Conservation (phyloP, 2,888 invertebrate species). For the Leucophora obtusa region DNA sequence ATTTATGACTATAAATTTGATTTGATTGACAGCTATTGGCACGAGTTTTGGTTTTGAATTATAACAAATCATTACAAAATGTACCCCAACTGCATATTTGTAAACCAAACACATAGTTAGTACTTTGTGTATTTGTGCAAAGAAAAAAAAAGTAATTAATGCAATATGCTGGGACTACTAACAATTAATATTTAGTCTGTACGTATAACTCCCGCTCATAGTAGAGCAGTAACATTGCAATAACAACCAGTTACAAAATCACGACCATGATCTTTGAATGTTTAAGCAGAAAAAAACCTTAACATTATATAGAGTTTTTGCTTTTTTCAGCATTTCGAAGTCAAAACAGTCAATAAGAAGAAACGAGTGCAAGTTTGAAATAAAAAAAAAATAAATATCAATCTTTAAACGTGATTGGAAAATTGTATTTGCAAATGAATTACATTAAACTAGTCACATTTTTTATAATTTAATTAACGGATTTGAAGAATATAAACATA, state of each 20-base stretch:
- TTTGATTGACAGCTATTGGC: constrained; percentile 61
- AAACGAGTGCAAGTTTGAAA: constrained; percentile 14
- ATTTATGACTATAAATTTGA: constrained; percentile 24
- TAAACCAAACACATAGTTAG: constrained; percentile 5
- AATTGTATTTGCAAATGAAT: constrained; percentile 19
- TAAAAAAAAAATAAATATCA: constrained; percentile 50
- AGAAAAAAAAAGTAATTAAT: neutral
- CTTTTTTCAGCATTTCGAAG: constrained; percentile 10
- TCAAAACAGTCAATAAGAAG: constrained; percentile 33
- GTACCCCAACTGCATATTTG: constrained; percentile 33
- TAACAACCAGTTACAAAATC: constrained; percentile 51
- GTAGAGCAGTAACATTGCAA: constrained; percentile 13
- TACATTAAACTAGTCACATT: neutral
- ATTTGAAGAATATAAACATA: too few relatives aligned
- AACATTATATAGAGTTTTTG: constrained; percentile 48
- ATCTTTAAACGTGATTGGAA: constrained; percentile 39
- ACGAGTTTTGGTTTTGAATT: constrained; percentile 56
- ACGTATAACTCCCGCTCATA: neutral
- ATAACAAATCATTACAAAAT: constrained; percentile 55
- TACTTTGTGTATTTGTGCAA: neutral
- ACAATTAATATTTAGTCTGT: neutral
- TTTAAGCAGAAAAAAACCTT: constrained; percentile 47
- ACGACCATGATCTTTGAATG: constrained; percentile 63
- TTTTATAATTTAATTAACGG: too few relatives aligned
- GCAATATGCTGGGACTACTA: neutral